These are phyloP conservation scores for Gulo gulo DNA, from an alignment of 2,113 vertebrate species.

Conservation along the genomic window DNA sequence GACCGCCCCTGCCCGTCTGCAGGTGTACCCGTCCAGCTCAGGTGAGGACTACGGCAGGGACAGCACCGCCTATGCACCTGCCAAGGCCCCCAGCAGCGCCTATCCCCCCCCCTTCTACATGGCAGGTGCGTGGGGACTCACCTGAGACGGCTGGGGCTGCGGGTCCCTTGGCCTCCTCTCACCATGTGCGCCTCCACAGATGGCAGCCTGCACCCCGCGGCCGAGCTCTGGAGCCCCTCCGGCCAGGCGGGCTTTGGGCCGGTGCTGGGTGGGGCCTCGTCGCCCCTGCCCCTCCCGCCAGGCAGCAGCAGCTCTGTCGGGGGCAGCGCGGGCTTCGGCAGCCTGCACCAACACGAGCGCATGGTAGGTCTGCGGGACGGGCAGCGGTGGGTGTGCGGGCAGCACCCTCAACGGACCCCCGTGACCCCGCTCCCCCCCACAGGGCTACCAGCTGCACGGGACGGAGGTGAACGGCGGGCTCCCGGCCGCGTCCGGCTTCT, in stretches of 20 bases:
- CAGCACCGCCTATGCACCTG: conserved; percentile 87
- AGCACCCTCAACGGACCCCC: accelerated
- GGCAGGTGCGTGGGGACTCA: conserved; percentile 85
- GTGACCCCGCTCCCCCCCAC: accelerated
- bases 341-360: conserved; percentile 95
- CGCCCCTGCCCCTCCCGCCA: conserved; percentile 84
- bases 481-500: conserved; percentile 88
- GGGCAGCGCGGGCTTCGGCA: conserved; percentile 86
- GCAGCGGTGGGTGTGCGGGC: accelerated
- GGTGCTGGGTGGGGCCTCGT: conserved; percentile 90
- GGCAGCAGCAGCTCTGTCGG: not conserved
- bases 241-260: conserved; percentile 89
- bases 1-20: not conserved
- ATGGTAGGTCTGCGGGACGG: conserved; percentile 85
- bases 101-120: conserved; percentile 96
- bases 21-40: conserved; percentile 97
- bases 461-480: conserved; percentile 92
- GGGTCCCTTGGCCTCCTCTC: not conserved
- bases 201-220: conserved; percentile 81
- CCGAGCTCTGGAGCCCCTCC: conserved; percentile 93
- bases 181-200: conserved; percentile 69
- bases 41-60: conserved; percentile 95
- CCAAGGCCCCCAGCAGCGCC: conserved; percentile 89
- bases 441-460: conserved; percentile 91
- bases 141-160: accelerated